phyloP scores from a whole-genome alignment of 2,113 vertebrate species.

The Lepus europaeus region DNA sequence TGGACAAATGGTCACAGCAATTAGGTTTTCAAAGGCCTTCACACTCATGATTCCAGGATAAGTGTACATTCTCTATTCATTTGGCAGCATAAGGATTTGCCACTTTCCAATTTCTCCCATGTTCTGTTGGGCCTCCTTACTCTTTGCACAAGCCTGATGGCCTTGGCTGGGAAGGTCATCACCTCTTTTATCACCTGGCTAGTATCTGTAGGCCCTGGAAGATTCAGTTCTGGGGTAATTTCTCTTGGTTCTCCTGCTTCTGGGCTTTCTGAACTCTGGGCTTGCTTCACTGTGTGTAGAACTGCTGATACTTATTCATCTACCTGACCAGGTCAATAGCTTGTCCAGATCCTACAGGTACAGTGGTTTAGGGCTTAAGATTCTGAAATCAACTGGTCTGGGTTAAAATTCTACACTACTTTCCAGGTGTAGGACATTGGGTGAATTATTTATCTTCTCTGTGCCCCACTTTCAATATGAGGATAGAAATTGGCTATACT shows the following conservation, averaged over 20 bases:
- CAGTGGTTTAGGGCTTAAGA: background rate
- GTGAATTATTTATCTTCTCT: background rate
- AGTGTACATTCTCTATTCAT: background rate
- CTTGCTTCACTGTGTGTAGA: background rate
- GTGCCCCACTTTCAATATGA: background rate
- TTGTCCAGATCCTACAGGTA: background rate
- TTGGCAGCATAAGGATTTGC: background rate
- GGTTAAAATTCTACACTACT: background rate
- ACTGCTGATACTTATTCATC: background rate
- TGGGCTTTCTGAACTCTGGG: background rate
- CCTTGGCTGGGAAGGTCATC: background rate
- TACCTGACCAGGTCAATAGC: background rate
- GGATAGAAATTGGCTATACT: background rate
- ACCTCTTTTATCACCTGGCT: slow-evolving; percentile 41
- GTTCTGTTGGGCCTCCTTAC: background rate
- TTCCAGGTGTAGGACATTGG: background rate
- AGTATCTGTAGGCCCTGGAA: background rate
- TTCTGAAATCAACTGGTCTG: background rate
- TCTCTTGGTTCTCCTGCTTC: background rate
- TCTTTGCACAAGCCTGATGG: background rate
- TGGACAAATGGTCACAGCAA: background rate
- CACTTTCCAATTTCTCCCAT: background rate
- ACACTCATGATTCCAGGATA: background rate
- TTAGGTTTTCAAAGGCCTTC: background rate
- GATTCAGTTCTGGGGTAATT: background rate